Evolutionary conservation across 35 echinoderm and acorn worm species (phyloP).

Genomic region (Heliocidaris erythrogramma): DNA sequence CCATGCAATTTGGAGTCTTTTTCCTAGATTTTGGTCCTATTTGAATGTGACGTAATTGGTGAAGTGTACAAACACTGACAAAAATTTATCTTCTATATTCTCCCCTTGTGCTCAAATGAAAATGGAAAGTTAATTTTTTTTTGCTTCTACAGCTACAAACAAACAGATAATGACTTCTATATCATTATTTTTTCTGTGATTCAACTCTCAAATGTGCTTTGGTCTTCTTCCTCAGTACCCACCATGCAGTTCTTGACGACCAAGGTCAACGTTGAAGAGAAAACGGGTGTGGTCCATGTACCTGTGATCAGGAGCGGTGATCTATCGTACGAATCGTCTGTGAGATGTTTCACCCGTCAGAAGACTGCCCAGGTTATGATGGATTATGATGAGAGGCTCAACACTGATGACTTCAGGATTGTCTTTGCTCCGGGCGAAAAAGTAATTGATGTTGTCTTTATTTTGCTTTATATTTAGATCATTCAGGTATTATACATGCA

Average conservation of each 20-base stretch:
- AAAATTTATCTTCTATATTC: too few relatives aligned
- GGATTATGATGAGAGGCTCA: conserved; percentile 93
- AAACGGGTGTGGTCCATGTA: conserved; percentile 80
- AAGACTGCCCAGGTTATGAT: conserved; percentile 95
- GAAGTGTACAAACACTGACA: too few relatives aligned
- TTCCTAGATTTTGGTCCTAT: too few relatives aligned
- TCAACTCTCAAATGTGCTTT: not conserved
- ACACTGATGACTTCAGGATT: conserved; percentile 86
- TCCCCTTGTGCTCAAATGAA: too few relatives aligned
- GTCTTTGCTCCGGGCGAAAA: conserved; percentile 94
- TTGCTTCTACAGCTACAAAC: too few relatives aligned
- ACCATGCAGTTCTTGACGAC: conserved; percentile 91
- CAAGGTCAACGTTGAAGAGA: conserved; percentile 79
- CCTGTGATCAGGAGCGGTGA: conserved; percentile 87
- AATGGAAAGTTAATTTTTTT: too few relatives aligned
- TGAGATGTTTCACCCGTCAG: conserved; percentile 90
- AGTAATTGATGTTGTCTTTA: conserved; percentile 20
- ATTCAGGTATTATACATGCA: not conserved
- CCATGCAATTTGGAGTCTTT: too few relatives aligned
- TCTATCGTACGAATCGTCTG: conserved; percentile 88
- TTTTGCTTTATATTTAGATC: not conserved
- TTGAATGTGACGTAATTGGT: too few relatives aligned
- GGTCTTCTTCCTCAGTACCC: conserved; percentile 64
- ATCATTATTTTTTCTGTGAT: too few relatives aligned
- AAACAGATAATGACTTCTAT: too few relatives aligned